These are phyloP conservation scores for Metalampra italica DNA, from an alignment of 2,888 invertebrate genomes.

Conservation along the genomic window DNA sequence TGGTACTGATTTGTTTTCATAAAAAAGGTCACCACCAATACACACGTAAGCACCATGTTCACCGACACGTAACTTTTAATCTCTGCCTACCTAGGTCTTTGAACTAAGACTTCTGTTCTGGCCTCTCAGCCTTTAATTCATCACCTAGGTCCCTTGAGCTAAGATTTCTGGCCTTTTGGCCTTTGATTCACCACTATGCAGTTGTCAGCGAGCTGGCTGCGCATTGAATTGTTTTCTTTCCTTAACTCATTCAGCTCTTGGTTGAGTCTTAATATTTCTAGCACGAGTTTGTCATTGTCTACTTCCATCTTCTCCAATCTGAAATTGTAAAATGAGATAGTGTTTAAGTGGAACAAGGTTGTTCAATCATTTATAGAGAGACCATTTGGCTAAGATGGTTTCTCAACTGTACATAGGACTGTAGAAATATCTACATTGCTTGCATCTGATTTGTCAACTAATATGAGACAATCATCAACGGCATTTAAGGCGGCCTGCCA, in stretches of 20 bases:
- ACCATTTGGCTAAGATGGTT: not conserved
- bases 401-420: too few species aligned
- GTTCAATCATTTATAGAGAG: too few species aligned
- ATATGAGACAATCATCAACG: too few species aligned
- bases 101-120: slow-evolving; percentile 63
- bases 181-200: slow-evolving; percentile 70
- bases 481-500: too few species aligned
- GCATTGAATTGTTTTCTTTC: slow-evolving; percentile 85
- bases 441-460: too few species aligned
- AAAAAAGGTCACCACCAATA: not conserved
- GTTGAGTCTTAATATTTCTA: slow-evolving; percentile 84
- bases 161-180: slow-evolving; percentile 59
- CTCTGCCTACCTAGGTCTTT: slow-evolving; percentile 1
- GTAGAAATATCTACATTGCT: too few species aligned
- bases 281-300: slow-evolving; percentile 85
- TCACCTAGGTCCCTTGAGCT: slow-evolving; percentile 37
- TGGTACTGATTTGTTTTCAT: not conserved
- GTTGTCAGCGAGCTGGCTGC: slow-evolving; percentile 82
- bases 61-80: not conserved
- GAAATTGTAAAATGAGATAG: slow-evolving; percentile 21
- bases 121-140: slow-evolving; percentile 48
- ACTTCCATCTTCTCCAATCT: slow-evolving; percentile 67
- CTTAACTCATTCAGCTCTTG: slow-evolving; percentile 85
- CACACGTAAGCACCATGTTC: not conserved
- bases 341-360: too few species aligned